These are phyloP conservation scores for Ochropleura leucogaster DNA, from an alignment of 2,888 invertebrate species.

Conservation along the genomic window DNA sequence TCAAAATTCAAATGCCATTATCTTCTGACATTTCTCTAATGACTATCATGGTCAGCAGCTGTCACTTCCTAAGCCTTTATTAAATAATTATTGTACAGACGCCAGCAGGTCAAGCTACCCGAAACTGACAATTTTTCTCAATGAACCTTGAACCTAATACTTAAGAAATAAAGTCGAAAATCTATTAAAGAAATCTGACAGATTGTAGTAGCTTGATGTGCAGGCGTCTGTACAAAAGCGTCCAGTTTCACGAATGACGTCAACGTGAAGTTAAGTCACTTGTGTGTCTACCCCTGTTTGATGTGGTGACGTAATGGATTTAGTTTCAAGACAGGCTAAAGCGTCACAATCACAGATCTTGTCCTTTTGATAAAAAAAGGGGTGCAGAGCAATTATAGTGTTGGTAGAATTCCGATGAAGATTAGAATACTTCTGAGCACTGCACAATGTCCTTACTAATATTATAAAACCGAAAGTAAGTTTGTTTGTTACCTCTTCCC, in stretches of 20 bases:
- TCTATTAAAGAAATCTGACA: too few relatives aligned
- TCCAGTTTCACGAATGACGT: slow-evolving; percentile 24
- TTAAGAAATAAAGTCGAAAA: too few relatives aligned
- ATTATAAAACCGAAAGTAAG: too few relatives aligned
- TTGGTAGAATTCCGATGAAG: slow-evolving; percentile 11
- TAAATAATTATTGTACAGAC: slow-evolving; percentile 8
- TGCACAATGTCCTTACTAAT: too few relatives aligned
- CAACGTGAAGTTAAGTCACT: slow-evolving; percentile 8
- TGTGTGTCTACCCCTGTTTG: slow-evolving; percentile 23
- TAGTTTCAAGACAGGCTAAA: slow-evolving; percentile 12
- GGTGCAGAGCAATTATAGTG: slow-evolving; percentile 3
- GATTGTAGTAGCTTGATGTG: too few relatives aligned
- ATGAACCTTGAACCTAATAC: too few relatives aligned
- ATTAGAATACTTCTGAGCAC: not conserved
- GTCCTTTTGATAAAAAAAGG: slow-evolving; percentile 22
- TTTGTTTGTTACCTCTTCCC: too few relatives aligned
- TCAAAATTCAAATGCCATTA: not conserved
- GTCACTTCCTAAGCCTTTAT: slow-evolving; percentile 9
- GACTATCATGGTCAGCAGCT: not conserved
- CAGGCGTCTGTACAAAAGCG: not conserved
- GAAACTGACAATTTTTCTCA: too few relatives aligned
- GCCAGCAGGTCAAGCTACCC: too few relatives aligned
- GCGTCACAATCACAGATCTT: not conserved
- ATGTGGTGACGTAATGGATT: slow-evolving; percentile 23
- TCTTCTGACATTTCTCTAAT: not conserved